These are phyloP conservation scores for Xestobium rufovillosum DNA, from an alignment of 2,888 invertebrate genomes.

Conservation along the genomic window DNA sequence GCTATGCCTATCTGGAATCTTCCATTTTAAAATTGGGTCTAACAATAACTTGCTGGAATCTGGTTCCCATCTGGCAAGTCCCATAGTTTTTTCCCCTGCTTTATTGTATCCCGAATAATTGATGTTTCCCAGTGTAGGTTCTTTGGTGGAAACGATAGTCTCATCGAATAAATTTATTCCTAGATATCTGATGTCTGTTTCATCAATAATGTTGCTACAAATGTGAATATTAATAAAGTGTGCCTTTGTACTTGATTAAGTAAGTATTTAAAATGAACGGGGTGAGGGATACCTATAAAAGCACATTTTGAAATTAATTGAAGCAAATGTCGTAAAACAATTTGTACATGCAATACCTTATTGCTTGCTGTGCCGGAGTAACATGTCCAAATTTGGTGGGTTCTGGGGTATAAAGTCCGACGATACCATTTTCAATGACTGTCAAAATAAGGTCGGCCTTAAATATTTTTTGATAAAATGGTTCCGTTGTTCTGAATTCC, in stretches of 20 bases:
- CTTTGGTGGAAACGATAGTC: constrained; percentile 30
- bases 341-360: too few species aligned
- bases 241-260: too few species aligned
- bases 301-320: too few species aligned
- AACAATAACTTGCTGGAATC: constrained; percentile 33
- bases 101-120: constrained; percentile 35
- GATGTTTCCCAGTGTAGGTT: constrained; percentile 35
- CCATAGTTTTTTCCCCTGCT: constrained; percentile 60
- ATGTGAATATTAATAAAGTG: constrained; percentile 16
- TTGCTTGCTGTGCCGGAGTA: too few species aligned
- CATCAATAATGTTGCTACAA: constrained; percentile 24
- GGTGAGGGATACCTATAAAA: too few species aligned
- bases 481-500: constrained; percentile 53
- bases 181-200: constrained; percentile 32
- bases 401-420: constrained; percentile 30
- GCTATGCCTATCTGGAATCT: constrained; percentile 63
- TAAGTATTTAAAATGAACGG: too few species aligned
- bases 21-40: constrained; percentile 51
- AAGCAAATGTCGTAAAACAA: too few species aligned
- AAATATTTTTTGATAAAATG: constrained; percentile 58
- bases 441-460: constrained; percentile 71
- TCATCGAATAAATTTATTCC: constrained; percentile 37
- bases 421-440: constrained; percentile 54
- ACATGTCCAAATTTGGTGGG: constrained; percentile 32
- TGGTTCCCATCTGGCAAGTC: constrained; percentile 46